A percentile compares a stretch with the other conserved stretches of the same genome.
Conservation (phyloP, 1,140 invertebrate species). For the Aradophagus sp. region DNA sequence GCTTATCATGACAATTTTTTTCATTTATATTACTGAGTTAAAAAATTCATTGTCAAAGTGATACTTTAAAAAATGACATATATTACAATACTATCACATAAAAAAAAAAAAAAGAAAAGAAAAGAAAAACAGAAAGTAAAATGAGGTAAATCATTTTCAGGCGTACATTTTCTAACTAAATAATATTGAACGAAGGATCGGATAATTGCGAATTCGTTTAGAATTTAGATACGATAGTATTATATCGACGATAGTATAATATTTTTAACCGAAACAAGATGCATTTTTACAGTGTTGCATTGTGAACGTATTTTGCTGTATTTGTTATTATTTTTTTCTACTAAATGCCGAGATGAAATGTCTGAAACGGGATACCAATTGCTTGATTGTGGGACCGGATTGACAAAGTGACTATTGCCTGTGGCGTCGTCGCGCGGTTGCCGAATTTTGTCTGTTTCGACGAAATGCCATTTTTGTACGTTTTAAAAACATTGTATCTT, state of each 20-base stretch:
- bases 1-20: no score
- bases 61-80: constrained; percentile 21
- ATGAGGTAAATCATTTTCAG: no score
- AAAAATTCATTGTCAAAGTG: constrained; percentile 29
- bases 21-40: no score
- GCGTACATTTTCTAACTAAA: constrained; percentile 27
- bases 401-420: constrained; percentile 29
- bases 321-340: constrained; percentile 13
- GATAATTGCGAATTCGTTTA: background rate
- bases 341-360: no score
- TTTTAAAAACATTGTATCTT: constrained; percentile 30
- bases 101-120: background rate
- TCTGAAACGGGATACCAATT: background rate
- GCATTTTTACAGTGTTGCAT: constrained; percentile 33
- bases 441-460: constrained; percentile 23
- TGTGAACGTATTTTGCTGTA: constrained; percentile 28
- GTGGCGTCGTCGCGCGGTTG: constrained; percentile 24
- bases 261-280: constrained; percentile 38
- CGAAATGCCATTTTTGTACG: constrained; percentile 31
- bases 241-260: constrained; percentile 32
- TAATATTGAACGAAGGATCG: background rate
- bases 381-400: background rate
- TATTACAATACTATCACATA: constrained; percentile 32
- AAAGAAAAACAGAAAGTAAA: constrained; percentile 10
- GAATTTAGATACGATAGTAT: constrained; percentile 30